Evolutionary conservation across 2,888 invertebrate genomes (phyloP), one percentile per base, ranked within the genome.

Genomic region (Erpobdella octoculata): DNA sequence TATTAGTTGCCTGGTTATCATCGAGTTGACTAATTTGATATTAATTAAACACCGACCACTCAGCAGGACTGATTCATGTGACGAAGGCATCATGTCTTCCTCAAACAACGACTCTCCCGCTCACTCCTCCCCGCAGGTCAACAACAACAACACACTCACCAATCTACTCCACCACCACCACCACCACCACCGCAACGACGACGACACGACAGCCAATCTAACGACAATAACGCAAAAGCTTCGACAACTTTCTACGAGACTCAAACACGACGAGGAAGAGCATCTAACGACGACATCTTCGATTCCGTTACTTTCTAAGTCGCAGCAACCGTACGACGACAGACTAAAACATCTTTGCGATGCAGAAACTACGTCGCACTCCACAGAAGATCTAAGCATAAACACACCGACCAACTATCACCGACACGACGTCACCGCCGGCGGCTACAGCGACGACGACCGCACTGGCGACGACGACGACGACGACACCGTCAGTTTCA

Each of bases 21-120:
- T 3, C 48, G 18, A 3, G n/a, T 48, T 9, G 15, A 53, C 28
- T 53, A 53, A 53, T 9, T 53, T 5, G 21, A 25, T 28, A 9
- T 53, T 28, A 9, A 1, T 53, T 53, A 8, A 53, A 5, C 53
- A 8, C 21, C 21, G 5, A 9, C 21, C 53, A 21, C 28, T 53
- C 1, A n/a, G 1, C 53, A 53, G 53, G 53, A 25, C 21, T 28
- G 53, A 53, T n/a, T 53, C 53, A 2, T 53, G 28, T 28, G 53
- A 53, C 53, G 53, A 53, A 15, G 53, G 53, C 53, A 53, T 53
- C 53, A 28, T 53, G 21, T 53, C 53, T 28, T 53, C 53, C 8
- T 53, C 53, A 3, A 53, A 21, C n/a, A 21, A 53, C 8, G 28
- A 53, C 53, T 53, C 53, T 53, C 53, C 53, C 5, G 28, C n/a